Conservation (phyloP, 2,113 vertebrate genomes). For the Phasianus colchicus region DNA sequence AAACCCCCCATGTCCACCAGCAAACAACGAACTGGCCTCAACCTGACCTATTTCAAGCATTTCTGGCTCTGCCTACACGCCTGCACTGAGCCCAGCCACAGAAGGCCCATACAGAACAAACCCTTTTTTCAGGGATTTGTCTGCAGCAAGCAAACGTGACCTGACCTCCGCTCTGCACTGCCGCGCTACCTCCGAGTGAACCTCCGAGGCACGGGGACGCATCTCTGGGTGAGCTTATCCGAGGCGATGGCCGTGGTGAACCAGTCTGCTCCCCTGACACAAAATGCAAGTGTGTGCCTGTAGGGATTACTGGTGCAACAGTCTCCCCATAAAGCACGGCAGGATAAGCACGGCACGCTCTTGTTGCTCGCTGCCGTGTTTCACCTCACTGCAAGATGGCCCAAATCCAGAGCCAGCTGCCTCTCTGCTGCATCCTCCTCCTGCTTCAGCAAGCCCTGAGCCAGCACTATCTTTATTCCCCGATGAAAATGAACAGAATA, state of each 20-base stretch:
- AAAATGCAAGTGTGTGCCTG: neutral
- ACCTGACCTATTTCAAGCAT: neutral
- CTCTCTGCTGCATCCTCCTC: neutral
- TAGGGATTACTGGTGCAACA: neutral
- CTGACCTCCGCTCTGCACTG: conserved; percentile 40
- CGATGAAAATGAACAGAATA: neutral
- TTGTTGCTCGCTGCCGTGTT: rapidly evolving
- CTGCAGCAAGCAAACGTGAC: conserved; percentile 23
- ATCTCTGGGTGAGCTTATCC: neutral
- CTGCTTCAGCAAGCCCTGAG: neutral
- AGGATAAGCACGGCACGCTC: rapidly evolving
- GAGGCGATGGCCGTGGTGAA: rapidly evolving
- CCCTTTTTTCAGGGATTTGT: neutral
- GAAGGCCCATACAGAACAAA: neutral
- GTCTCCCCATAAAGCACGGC: neutral
- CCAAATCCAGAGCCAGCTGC: neutral
- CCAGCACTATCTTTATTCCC: neutral
- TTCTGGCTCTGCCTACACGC: neutral
- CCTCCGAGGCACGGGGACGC: neutral
- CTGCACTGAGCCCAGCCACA: neutral
- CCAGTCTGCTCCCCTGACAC: neutral
- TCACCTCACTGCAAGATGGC: rapidly evolving
- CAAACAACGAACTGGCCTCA: neutral
- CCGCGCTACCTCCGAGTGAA: neutral
- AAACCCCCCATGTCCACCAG: no score